Conservation (phyloP, 2,888 invertebrate genomes). For the Xestia xanthographa region DNA sequence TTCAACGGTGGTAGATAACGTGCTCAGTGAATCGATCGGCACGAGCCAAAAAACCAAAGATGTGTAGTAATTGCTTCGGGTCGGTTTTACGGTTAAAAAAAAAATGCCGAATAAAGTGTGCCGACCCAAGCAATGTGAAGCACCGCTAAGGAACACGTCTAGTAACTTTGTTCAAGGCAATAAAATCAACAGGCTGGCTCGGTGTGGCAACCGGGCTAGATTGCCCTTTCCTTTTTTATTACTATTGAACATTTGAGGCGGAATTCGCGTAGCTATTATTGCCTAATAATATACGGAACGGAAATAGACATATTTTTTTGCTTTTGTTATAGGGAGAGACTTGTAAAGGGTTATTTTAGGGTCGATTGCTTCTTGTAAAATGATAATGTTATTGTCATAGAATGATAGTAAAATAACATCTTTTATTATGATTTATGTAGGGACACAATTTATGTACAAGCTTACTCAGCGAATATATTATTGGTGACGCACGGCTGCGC, state of each 20-base stretch:
- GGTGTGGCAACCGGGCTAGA: constrained; percentile 6
- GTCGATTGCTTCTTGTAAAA: not conserved
- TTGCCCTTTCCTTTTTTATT: constrained; percentile 34
- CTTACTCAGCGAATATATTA: too few relatives aligned
- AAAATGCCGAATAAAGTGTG: not conserved
- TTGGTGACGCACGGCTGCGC: too few relatives aligned
- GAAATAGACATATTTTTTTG: constrained; percentile 2
- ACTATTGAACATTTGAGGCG: constrained; percentile 37
- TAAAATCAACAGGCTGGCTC: constrained; percentile 33
- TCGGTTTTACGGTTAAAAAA: not conserved
- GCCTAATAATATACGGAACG: not conserved
- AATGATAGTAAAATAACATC: not conserved
- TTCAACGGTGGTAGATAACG: not conserved
- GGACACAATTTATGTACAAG: too few relatives aligned
- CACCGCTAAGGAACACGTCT: not conserved
- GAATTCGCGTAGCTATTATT: constrained; percentile 22
- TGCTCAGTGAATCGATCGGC: not conserved
- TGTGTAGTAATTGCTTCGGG: not conserved
- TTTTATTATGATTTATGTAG: not conserved
- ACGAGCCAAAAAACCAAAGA: not conserved
- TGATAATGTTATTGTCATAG: not conserved
- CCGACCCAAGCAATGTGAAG: not conserved
- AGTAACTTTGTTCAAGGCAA: constrained; percentile 6
- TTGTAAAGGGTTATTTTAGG: not conserved
- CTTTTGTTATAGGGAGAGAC: not conserved